Evolutionary conservation across 2,113 vertebrate genomes (phyloP).

Genomic region (Lutjanus erythropterus): DNA sequence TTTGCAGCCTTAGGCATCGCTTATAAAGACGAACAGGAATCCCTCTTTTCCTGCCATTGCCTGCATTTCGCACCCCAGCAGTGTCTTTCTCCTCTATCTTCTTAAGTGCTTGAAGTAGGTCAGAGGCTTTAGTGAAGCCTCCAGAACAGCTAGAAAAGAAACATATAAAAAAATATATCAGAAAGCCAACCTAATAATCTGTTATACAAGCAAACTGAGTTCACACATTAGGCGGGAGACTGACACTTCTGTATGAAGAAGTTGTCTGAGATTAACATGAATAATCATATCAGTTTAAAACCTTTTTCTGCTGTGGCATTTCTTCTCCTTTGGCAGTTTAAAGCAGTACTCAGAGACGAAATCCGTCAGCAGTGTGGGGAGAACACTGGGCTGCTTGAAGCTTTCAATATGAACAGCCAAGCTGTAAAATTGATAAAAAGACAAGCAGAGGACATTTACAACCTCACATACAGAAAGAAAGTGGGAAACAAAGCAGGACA

Average conservation of each 20-base stretch:
- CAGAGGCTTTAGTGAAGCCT: constrained; percentile 71
- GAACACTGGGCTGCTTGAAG: background rate
- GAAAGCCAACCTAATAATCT: constrained; percentile 35
- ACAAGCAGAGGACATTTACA: constrained; percentile 37
- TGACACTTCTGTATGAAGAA: constrained; percentile 1
- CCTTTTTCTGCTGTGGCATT: constrained; percentile 67
- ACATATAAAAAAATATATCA: constrained; percentile 39
- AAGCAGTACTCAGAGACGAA: constrained; percentile 73
- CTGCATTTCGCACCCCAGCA: constrained; percentile 51
- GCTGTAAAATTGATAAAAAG: constrained; percentile 69
- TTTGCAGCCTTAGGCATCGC: constrained; percentile 74
- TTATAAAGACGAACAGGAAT: constrained; percentile 74
- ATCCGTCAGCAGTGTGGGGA: constrained; percentile 67
- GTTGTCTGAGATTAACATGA: constrained; percentile 23
- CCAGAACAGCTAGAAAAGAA: constrained; percentile 71
- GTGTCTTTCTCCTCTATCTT: constrained; percentile 67
- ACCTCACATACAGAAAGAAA: constrained; percentile 17
- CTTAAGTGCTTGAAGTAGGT: constrained; percentile 74
- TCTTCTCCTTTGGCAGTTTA: constrained; percentile 52
- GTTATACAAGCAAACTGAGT: constrained; percentile 14
- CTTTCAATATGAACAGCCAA: constrained; percentile 79
- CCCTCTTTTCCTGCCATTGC: constrained; percentile 65
- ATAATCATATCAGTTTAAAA: constrained; percentile 48
- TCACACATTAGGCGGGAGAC: constrained; percentile 4
- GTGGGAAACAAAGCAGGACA: background rate